Conservation (phyloP, 1,140 invertebrate genomes). For the Octopus bimaculoides region DNA sequence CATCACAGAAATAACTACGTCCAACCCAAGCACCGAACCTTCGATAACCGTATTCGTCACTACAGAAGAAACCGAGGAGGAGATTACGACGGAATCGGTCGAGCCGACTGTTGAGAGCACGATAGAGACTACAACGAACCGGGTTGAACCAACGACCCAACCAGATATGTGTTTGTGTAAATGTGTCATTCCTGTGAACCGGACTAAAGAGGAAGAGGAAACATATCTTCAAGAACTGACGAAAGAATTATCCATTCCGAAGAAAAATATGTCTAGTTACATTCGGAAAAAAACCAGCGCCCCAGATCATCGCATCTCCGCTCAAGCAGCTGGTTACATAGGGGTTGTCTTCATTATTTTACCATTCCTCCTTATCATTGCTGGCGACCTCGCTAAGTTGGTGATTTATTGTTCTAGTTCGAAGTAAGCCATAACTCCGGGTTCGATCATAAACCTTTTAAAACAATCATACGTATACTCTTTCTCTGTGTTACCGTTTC, state of each 20-base stretch:
- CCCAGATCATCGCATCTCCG: conserved; percentile 21
- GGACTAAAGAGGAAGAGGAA: conserved; percentile 21
- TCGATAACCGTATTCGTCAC: too few species aligned
- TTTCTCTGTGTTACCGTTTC: too few species aligned
- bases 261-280: conserved; percentile 20
- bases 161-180: background rate
- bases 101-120: too few species aligned
- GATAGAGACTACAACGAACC: too few species aligned
- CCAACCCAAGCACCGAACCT: too few species aligned
- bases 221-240: conserved; percentile 23
- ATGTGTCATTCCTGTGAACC: conserved; percentile 15
- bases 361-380: background rate
- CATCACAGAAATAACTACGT: too few species aligned
- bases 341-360: conserved; percentile 12
- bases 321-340: conserved; percentile 23
- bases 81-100: too few species aligned
- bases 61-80: too few species aligned
- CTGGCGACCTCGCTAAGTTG: background rate
- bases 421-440: too few species aligned
- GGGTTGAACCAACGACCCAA: too few species aligned
- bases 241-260: conserved; percentile 19
- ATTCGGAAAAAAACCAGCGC: conserved; percentile 22
- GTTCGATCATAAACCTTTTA: too few species aligned
- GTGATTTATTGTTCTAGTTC: background rate
- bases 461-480: too few species aligned